Evolutionary conservation across 2,797 vertebrate species (phyloP), one percentile per base, ranked within the genome.

Genomic region (Champsocephalus esox): DNA sequence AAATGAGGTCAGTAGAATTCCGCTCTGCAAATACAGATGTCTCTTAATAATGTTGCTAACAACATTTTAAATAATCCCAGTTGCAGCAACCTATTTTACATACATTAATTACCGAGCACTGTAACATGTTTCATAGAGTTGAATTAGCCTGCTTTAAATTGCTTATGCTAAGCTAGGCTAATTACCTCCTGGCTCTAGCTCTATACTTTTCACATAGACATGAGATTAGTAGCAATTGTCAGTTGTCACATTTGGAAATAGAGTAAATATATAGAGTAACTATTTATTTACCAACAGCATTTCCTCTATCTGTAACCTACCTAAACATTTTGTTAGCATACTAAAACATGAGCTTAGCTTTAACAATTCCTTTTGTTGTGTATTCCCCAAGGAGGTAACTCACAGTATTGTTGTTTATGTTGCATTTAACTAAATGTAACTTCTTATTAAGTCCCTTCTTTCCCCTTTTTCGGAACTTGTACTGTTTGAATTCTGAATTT

Each of bases 1-100:
- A 96, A 84, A 97, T 98, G 95, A 96, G 96, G 97, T 97, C 87
- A 77, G 83, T 21, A 14, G 9, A 44, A 9, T 44, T 38, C n/a
- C 19, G 16, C 2, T 32, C 9, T 17, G 5, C 28, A 45, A 61
- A 28, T 17, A 12, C 3, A 52, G 2, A 11, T 6, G 4, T 24
- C 9, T 24, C 62, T 66, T 9, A 6, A n/a, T 14, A n/a, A 28
- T 52, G 14, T 24, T 14, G 34, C 1, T 34, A 34, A 14, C 7
- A 32, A 9, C 3, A 13, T 43, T 44, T 58, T 43, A 44, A 46
- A 34, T 28, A 38, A 21, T 19, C 45, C 43, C 12, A 28, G 16
- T 41, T 43, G 11, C 12, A 62, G 16, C 34, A 44, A 8, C 8
- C 9, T 41, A 41, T 16, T 9, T 5, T 12, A 38, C 17, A 10